Evolutionary conservation across 2,888 invertebrate genomes (phyloP).

Genomic region (Ischnus inquisitorius): DNA sequence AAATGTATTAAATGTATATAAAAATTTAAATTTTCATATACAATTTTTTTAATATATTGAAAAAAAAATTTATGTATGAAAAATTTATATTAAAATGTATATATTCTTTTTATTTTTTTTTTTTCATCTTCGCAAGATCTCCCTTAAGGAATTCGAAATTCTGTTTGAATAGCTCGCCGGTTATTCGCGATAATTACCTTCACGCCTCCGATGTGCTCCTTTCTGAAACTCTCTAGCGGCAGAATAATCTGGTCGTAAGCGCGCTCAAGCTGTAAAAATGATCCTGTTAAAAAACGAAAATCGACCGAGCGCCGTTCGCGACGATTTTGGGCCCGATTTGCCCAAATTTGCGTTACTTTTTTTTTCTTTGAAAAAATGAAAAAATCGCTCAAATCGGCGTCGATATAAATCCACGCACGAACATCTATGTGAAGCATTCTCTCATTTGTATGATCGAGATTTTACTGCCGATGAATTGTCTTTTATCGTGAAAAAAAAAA

Average conservation of each 20-base stretch:
- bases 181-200: slow-evolving; percentile 88
- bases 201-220: slow-evolving; percentile 97
- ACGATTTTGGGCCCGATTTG: slow-evolving; percentile 6
- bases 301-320: neutral
- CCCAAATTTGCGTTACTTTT: slow-evolving; percentile 40
- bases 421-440: neutral
- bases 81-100: too few species aligned
- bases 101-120: too few species aligned
- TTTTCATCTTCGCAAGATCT: too few species aligned
- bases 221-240: slow-evolving; percentile 97
- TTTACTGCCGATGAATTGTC: too few species aligned
- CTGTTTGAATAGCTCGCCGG: too few species aligned
- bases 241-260: slow-evolving; percentile 97
- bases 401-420: too few species aligned
- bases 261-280: slow-evolving; percentile 92
- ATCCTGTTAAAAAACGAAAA: slow-evolving; percentile 67
- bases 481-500: slow-evolving; percentile 13
- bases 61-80: too few species aligned
- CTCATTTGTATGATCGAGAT: neutral
- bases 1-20: too few species aligned
- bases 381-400: too few species aligned
- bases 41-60: too few species aligned
- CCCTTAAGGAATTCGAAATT: too few species aligned
- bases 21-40: too few species aligned
- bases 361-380: neutral